Percentiles rank a stretch among this genome's conserved stretches.
These are phyloP conservation scores for Desoria tigrina DNA, from an alignment of 2,888 invertebrate genomes.

Conservation along the genomic window DNA sequence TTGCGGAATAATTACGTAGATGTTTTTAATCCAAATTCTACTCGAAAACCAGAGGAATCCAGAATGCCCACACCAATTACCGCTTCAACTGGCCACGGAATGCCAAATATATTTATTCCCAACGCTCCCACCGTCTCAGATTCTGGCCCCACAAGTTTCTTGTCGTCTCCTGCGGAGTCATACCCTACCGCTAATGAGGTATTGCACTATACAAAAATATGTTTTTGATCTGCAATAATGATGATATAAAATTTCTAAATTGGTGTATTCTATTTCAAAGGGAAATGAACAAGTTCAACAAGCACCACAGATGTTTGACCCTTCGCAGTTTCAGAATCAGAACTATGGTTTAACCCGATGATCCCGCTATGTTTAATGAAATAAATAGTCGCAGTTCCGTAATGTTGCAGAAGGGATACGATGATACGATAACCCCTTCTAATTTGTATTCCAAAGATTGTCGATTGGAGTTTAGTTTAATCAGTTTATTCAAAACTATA, in stretches of 20 bases:
- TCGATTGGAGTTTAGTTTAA: too few relatives aligned
- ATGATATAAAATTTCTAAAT: not conserved
- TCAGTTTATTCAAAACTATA: too few relatives aligned
- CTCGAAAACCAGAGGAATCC: constrained; percentile 10
- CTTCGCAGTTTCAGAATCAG: constrained; percentile 48
- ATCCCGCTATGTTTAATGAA: not conserved
- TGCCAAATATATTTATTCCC: constrained; percentile 51
- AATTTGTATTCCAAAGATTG: too few relatives aligned
- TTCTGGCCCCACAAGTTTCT: constrained; percentile 46
- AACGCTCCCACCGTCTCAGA: constrained; percentile 28
- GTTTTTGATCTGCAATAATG: not conserved
- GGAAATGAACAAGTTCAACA: constrained; percentile 29
- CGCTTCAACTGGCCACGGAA: constrained; percentile 22
- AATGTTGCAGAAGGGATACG: too few relatives aligned
- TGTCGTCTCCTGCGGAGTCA: constrained; percentile 24
- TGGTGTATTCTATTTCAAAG: constrained; percentile 8
- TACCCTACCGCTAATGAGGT: not conserved
- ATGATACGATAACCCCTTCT: too few relatives aligned
- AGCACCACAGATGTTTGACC: constrained; percentile 55
- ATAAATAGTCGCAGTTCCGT: not conserved
- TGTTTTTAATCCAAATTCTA: constrained; percentile 68
- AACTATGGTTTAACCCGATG: constrained; percentile 6
- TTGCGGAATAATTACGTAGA: constrained; percentile 85
- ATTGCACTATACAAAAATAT: not conserved
- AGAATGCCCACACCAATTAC: constrained; percentile 5